These are phyloP conservation scores for Phataginus tricuspis DNA, from an alignment of 2,797 vertebrate genomes.

Conservation along the genomic window DNA sequence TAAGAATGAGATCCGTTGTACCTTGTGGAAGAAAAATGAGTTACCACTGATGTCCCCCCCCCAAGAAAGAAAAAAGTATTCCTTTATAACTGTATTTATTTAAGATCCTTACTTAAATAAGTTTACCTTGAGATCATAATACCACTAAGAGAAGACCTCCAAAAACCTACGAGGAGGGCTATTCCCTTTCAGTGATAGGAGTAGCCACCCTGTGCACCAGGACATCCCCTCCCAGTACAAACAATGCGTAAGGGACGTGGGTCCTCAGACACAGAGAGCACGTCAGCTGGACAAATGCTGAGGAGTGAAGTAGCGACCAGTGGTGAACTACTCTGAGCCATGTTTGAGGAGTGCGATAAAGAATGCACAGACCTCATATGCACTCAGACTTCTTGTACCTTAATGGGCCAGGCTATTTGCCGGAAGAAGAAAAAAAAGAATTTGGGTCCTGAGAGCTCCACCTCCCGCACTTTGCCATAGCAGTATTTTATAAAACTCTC, in stretches of 20 bases:
- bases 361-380: neutral
- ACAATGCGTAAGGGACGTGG: accelerated
- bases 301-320: neutral
- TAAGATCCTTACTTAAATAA: neutral
- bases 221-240: neutral
- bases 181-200: neutral
- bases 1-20: neutral
- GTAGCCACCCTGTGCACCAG: neutral
- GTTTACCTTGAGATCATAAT: neutral
- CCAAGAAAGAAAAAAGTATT: neutral
- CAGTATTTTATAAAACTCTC: neutral
- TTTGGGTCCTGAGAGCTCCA: neutral
- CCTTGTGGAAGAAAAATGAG: neutral
- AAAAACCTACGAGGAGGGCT: neutral
- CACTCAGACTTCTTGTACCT: neutral
- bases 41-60: neutral
- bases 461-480: neutral
- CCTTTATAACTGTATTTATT: neutral
- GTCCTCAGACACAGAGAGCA: neutral
- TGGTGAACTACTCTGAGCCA: neutral
- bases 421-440: neutral
- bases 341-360: neutral
- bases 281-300: accelerated
- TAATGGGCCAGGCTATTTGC: neutral
- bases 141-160: neutral